Conservation (phyloP, 2,797 vertebrate genomes). For the Antennarius maculatus region DNA sequence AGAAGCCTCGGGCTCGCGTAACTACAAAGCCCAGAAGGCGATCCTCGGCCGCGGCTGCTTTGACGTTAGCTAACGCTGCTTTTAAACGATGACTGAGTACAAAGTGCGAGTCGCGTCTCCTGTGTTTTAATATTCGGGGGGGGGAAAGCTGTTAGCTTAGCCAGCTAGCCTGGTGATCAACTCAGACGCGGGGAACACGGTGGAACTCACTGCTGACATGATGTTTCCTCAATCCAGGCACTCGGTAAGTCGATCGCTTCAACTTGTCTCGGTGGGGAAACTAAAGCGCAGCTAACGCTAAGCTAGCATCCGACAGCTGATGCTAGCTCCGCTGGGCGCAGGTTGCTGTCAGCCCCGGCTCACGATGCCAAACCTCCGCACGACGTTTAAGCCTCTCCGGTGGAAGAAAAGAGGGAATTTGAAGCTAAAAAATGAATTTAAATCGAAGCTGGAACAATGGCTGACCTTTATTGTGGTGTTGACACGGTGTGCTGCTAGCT, state of each 20-base stretch:
- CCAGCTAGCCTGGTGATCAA: conserved; percentile 62
- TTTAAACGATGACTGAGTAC: conserved; percentile 74
- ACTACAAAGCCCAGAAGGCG: conserved; percentile 15
- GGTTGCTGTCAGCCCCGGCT: conserved; percentile 51
- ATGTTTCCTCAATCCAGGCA: conserved; percentile 99
- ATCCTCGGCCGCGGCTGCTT: conserved; percentile 43
- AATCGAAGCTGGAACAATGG: neutral
- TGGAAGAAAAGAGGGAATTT: neutral
- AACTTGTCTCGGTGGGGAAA: conserved; percentile 53
- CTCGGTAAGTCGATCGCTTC: conserved; percentile 85
- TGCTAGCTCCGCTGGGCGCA: conserved; percentile 31
- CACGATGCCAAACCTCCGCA: conserved; percentile 29
- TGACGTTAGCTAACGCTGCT: conserved; percentile 61
- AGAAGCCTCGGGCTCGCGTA: conserved; percentile 1
- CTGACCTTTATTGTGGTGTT: neutral
- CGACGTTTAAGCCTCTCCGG: neutral
- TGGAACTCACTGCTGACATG: conserved; percentile 87
- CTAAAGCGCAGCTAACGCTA: conserved; percentile 57
- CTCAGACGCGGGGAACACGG: conserved; percentile 46
- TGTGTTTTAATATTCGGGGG: conserved; percentile 61
- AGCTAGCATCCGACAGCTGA: conserved; percentile 66
- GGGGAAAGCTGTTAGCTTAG: conserved; percentile 70
- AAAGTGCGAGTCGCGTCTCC: conserved; percentile 68
- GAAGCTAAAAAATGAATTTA: neutral
- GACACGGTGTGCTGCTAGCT: conserved; percentile 18